Evolutionary conservation across 2,797 vertebrate species (phyloP).

Genomic region (Botia kubotai): DNA sequence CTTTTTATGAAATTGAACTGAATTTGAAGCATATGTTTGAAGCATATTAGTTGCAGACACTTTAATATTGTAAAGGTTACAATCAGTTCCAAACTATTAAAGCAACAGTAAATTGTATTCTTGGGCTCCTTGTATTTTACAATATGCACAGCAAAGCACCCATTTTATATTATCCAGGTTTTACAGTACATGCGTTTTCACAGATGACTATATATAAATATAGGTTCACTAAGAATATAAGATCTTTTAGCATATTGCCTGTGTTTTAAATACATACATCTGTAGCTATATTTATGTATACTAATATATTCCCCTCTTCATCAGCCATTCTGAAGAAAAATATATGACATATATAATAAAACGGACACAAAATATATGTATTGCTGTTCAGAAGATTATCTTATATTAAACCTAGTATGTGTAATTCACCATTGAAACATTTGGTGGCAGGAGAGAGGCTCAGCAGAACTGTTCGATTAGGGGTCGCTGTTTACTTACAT

Average conservation of each 20-base stretch:
- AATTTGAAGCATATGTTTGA: not conserved
- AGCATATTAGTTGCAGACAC: conserved; percentile 8
- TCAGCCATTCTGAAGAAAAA: conserved; percentile 65
- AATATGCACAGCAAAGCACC: conserved; percentile 41
- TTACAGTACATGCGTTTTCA: conserved; percentile 65
- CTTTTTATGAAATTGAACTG: no score
- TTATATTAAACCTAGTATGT: not conserved
- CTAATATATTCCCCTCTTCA: conserved; percentile 56
- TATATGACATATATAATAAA: conserved; percentile 37
- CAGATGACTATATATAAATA: conserved; percentile 40
- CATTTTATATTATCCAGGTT: conserved; percentile 64
- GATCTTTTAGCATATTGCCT: not conserved
- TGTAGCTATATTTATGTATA: conserved; percentile 50
- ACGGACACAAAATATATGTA: conserved; percentile 1
- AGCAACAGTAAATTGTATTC: not conserved
- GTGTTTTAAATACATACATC: conserved; percentile 65
- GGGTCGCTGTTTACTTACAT: conserved; percentile 5
- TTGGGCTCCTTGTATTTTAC: conserved; percentile 32
- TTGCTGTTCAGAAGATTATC: conserved; percentile 3
- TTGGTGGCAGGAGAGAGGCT: not conserved
- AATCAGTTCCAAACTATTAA: not conserved
- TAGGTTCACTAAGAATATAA: conserved; percentile 63
- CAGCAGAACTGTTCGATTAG: conserved; percentile 3
- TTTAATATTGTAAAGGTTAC: conserved; percentile 8
- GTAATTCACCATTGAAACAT: not conserved